These are phyloP conservation scores for Parthenolecanium corni DNA, from an alignment of 2,888 invertebrate genomes.

Conservation along the genomic window DNA sequence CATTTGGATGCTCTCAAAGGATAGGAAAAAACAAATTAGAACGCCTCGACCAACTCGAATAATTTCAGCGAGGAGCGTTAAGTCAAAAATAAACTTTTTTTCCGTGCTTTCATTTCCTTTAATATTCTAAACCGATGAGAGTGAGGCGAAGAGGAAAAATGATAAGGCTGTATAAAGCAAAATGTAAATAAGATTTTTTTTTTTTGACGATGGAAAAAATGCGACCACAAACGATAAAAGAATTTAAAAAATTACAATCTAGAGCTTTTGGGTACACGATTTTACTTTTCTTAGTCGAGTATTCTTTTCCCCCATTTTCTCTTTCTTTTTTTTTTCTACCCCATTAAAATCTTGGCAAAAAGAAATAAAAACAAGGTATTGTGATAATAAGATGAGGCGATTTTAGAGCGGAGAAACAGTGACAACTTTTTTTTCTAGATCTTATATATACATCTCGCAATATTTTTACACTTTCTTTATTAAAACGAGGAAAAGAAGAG, in stretches of 20 bases:
- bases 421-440: background rate
- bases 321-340: background rate
- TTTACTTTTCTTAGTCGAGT: background rate
- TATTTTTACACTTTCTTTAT: constrained; percentile 8
- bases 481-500: background rate
- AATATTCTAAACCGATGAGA: too few species aligned
- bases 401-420: background rate
- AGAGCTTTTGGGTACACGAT: background rate
- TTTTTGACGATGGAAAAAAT: background rate
- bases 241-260: constrained; percentile 13
- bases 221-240: constrained; percentile 1
- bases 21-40: too few species aligned
- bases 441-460: background rate
- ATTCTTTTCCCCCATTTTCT: background rate
- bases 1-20: too few species aligned
- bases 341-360: background rate
- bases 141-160: too few species aligned
- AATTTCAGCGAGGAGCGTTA: too few species aligned
- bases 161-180: background rate
- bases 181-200: constrained; percentile 5
- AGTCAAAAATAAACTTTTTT: too few species aligned
- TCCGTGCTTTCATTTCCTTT: too few species aligned
- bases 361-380: background rate
- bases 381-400: constrained; percentile 7
- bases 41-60: too few species aligned